These are phyloP conservation scores for Thymelicus sylvestris DNA, from an alignment of 2,888 invertebrate genomes.

Conservation along the genomic window DNA sequence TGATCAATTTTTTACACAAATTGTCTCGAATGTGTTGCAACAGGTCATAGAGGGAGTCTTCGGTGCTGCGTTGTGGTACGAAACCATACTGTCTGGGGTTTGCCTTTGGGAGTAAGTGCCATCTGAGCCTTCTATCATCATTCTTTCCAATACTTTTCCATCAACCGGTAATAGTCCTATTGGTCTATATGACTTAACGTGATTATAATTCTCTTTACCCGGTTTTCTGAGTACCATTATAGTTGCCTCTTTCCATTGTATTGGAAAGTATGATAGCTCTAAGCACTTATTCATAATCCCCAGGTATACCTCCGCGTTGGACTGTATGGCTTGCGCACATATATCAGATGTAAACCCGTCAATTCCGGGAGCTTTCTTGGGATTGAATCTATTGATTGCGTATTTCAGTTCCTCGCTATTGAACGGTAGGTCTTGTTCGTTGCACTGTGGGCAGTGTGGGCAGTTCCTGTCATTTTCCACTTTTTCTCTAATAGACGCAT, in stretches of 20 bases:
- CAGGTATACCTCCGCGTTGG: not conserved
- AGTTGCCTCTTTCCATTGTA: constrained; percentile 38
- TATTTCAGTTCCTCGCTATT: not conserved
- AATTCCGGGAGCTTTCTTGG: constrained; percentile 31
- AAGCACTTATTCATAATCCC: constrained; percentile 30
- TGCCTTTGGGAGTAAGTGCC: constrained; percentile 34
- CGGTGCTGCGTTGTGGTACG: constrained; percentile 32
- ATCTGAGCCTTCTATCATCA: constrained; percentile 27
- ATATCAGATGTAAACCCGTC: constrained; percentile 24
- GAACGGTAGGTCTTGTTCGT: constrained; percentile 5
- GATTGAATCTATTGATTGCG: constrained; percentile 1
- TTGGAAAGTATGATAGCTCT: constrained; percentile 35
- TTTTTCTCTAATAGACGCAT: not conserved
- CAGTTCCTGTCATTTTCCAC: not conserved
- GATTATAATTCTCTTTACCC: constrained; percentile 33
- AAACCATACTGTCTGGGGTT: constrained; percentile 39
- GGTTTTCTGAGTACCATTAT: constrained; percentile 38
- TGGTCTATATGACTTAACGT: constrained; percentile 36
- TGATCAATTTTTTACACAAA: not conserved
- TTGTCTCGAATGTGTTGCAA: constrained; percentile 2
- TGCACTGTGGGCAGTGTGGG: accelerated
- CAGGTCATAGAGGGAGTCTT: constrained; percentile 40
- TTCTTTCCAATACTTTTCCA: constrained; percentile 31
- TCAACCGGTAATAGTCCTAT: constrained; percentile 11
- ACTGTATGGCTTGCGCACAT: constrained; percentile 7